phyloP scores from a whole-genome alignment of 35 echinoderm and acorn worm species.

The Anneissia japonica region DNA sequence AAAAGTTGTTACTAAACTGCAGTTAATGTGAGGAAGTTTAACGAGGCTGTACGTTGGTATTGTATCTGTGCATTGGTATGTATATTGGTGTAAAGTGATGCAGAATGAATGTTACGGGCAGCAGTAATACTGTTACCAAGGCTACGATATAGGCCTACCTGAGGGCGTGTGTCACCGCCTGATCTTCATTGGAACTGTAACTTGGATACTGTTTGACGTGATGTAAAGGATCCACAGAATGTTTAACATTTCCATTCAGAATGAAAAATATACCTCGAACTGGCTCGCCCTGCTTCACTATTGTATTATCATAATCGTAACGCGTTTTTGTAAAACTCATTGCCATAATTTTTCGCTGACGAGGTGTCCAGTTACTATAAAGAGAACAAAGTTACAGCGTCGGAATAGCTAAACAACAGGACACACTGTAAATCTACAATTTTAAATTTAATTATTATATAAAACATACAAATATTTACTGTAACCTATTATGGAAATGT shows the following conservation, averaged over 20 bases:
- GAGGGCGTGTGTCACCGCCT: not conserved
- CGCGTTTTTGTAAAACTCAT: conserved; percentile 75
- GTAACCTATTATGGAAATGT: too few species aligned
- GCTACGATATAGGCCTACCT: too few species aligned
- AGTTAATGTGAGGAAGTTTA: too few species aligned
- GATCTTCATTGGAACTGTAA: conserved; percentile 46
- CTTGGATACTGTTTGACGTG: conserved; percentile 70
- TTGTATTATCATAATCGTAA: conserved; percentile 73
- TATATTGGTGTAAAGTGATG: too few species aligned
- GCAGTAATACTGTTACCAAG: too few species aligned
- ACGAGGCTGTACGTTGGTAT: too few species aligned
- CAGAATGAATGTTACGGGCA: too few species aligned
- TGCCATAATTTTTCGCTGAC: conserved; percentile 73
- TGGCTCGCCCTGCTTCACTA: conserved; percentile 58
- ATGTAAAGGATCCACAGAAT: conserved; percentile 73
- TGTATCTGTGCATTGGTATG: too few species aligned
- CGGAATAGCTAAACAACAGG: too few species aligned
- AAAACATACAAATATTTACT: too few species aligned
- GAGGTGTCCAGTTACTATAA: conserved; percentile 70
- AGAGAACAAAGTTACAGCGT: not conserved
- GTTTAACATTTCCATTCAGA: conserved; percentile 62
- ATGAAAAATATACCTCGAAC: conserved; percentile 70
- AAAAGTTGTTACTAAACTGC: too few species aligned
- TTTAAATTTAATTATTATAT: not conserved
- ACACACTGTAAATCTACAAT: too few species aligned